A percentile compares a stretch with the other conserved stretches of the same genome.
Evolutionary conservation across 2,797 vertebrate genomes (phyloP).

Genomic region (Caiman crocodilus): DNA sequence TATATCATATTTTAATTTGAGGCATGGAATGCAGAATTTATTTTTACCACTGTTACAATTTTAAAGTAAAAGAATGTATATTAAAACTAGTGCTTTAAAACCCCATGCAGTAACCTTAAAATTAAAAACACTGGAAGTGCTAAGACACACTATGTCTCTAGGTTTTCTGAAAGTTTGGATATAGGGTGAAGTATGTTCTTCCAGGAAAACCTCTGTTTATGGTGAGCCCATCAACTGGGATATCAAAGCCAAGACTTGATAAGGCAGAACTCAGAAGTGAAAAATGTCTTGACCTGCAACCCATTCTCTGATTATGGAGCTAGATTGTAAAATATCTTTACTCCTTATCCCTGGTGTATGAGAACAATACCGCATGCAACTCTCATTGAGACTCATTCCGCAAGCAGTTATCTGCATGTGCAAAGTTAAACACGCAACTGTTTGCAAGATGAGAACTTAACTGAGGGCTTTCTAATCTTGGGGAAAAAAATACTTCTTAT

Average conservation of each 20-base stretch:
- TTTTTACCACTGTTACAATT: neutral
- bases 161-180: accelerated
- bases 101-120: neutral
- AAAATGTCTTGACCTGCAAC: neutral
- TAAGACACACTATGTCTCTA: neutral
- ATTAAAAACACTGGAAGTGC: neutral
- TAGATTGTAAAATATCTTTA: neutral
- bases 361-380: neutral
- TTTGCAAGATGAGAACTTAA: neutral
- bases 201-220: neutral
- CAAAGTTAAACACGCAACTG: neutral
- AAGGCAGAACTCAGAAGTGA: neutral
- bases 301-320: neutral
- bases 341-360: neutral
- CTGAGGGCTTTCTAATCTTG: neutral
- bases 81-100: neutral
- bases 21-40: neutral
- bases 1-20: neutral
- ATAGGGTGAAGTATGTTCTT: neutral
- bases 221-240: neutral
- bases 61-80: neutral
- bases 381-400: neutral
- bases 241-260: neutral
- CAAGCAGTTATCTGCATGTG: neutral
- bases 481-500: neutral